Conservation (phyloP, 2,888 invertebrate genomes). For the Ophraella communa region DNA sequence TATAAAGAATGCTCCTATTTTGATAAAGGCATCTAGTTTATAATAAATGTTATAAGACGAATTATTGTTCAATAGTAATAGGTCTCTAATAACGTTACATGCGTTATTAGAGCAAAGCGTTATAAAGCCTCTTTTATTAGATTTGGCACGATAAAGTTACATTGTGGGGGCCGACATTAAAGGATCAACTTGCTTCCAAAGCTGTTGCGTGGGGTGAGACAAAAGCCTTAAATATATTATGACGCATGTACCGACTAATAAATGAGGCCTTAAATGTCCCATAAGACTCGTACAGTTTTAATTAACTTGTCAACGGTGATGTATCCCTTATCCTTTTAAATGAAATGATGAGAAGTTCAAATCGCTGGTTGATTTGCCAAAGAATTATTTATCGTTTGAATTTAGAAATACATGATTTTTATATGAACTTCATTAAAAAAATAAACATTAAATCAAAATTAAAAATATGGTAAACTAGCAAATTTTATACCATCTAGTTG, state of each 20-base stretch:
- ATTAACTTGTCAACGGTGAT: conserved; percentile 40
- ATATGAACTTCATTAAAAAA: not conserved
- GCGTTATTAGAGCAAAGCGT: not conserved
- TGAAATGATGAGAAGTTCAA: not conserved
- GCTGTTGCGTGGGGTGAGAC: conserved; percentile 10
- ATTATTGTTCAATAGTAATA: not conserved
- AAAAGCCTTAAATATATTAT: conserved; percentile 47
- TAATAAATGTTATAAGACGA: not conserved
- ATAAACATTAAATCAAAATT: too few relatives aligned
- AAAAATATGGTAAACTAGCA: not conserved
- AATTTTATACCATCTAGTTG: not conserved
- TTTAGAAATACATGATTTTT: not conserved
- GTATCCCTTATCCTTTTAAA: conserved; percentile 18
- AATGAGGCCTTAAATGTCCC: conserved; percentile 38
- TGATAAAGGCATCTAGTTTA: too few relatives aligned
- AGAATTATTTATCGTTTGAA: not conserved
- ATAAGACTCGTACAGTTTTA: conserved; percentile 35
- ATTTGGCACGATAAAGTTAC: conserved; percentile 40
- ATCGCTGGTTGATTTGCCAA: not conserved
- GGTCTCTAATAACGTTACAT: not conserved
- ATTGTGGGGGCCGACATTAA: conserved; percentile 32
- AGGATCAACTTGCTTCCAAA: conserved; percentile 34
- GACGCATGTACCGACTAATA: conserved; percentile 45
- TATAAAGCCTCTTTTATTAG: conserved; percentile 43
- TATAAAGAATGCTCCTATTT: too few relatives aligned